These are phyloP conservation scores for Sycophaga agraensis DNA, from an alignment of 1,140 invertebrate genomes.

Conservation along the genomic window DNA sequence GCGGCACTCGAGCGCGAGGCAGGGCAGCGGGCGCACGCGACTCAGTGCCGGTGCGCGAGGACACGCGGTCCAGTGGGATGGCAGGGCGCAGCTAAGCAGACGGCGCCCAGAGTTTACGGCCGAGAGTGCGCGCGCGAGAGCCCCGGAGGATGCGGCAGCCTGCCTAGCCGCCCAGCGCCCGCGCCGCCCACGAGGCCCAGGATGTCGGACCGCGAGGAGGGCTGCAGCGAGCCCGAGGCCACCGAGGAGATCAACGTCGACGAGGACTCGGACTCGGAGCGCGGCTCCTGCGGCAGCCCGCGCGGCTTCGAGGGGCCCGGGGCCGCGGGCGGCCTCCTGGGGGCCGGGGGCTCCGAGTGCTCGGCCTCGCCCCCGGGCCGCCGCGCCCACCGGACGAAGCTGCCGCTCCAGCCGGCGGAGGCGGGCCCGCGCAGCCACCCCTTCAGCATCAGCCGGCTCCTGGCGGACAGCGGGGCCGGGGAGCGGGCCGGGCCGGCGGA, in stretches of 20 bases:
- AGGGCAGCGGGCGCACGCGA: constrained; percentile 29
- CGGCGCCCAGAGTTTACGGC: too few species aligned
- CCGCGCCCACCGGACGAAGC: constrained; percentile 32
- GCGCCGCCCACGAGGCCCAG: background rate
- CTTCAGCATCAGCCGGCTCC: constrained; percentile 59
- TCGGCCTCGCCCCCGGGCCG: constrained; percentile 21
- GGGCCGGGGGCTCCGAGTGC: constrained; percentile 46
- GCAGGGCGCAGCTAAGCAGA: background rate
- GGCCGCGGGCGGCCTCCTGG: background rate
- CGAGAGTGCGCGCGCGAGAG: constrained; percentile 25
- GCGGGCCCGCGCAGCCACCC: constrained; percentile 50
- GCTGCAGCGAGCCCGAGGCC: constrained; percentile 49
- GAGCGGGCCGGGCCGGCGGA: constrained; percentile 43
- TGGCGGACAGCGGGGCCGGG: constrained; percentile 48
- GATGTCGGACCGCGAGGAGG: constrained; percentile 52
- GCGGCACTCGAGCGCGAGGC: background rate
- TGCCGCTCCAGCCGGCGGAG: constrained; percentile 37
- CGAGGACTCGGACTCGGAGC: constrained; percentile 50
- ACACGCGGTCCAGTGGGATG: too few species aligned
- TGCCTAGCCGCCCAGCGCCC: background rate
- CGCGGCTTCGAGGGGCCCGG: background rate
- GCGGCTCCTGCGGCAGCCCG: constrained; percentile 48
- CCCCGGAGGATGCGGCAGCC: background rate
- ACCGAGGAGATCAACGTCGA: constrained; percentile 56
- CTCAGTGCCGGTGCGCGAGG: background rate